A percentile compares a stretch with the other conserved stretches of the same genome.
Evolutionary conservation across 35 echinoderm and acorn worm species (phyloP).

Genomic region (Heliocidaris erythrogramma): DNA sequence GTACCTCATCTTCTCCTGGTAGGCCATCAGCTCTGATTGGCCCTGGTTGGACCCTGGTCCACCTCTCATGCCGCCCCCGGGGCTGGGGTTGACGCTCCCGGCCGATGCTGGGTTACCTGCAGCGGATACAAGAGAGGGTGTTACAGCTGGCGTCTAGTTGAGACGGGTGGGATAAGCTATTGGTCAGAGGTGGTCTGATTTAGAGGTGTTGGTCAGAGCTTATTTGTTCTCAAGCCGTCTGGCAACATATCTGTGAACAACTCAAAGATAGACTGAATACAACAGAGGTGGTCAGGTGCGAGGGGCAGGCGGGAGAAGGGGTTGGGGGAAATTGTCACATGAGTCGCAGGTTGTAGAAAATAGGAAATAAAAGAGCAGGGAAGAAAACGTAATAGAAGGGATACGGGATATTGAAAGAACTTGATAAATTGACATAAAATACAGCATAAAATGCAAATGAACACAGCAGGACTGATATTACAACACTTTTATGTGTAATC

Average conservation of each 20-base stretch:
- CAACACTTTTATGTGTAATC: neutral
- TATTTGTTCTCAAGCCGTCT: no score
- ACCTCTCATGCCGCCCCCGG: constrained; percentile 44
- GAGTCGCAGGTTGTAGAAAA: neutral
- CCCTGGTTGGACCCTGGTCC: constrained; percentile 57
- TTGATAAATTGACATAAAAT: neutral
- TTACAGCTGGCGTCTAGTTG: no score
- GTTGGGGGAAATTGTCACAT: no score
- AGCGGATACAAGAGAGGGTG: neutral
- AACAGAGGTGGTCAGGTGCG: no score
- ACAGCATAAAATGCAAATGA: neutral
- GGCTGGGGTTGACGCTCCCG: constrained; percentile 30
- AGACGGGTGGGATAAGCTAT: no score
- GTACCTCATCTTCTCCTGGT: constrained; percentile 65
- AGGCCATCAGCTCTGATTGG: constrained; percentile 51
- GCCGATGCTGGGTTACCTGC: constrained; percentile 63
- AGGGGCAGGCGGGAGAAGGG: no score
- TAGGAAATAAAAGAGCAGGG: neutral
- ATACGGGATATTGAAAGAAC: neutral
- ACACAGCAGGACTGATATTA: neutral
- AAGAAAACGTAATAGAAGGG: no score
- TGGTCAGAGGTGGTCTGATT: no score
- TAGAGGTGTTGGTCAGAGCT: no score
- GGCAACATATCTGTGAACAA: no score
- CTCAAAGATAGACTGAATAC: no score